A percentile compares a stretch with the other conserved stretches of the same genome.
phyloP scores from a whole-genome alignment of 2,113 vertebrate species.

The Mastomys natalensis region DNA sequence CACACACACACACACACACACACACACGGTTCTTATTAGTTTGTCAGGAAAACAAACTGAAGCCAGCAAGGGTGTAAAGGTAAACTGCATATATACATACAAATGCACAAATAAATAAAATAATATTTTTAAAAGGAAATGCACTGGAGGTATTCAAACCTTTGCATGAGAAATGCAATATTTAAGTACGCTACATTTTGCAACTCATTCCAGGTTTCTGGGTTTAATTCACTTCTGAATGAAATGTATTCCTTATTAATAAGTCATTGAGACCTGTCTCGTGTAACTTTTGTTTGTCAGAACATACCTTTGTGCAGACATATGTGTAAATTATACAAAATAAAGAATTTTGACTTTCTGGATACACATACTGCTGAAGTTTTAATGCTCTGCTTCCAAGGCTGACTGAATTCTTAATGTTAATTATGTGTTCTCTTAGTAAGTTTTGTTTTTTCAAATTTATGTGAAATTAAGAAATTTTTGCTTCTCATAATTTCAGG shows the following conservation, averaged over 20 bases:
- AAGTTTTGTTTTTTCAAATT: not conserved
- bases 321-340: not conserved
- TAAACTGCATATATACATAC: not conserved
- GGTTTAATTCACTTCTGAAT: not conserved
- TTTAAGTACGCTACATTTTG: accelerated
- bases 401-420: not conserved
- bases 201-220: not conserved
- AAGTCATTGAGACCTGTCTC: not conserved
- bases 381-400: not conserved
- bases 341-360: not conserved
- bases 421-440: not conserved
- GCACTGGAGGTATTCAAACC: not conserved
- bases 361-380: not conserved
- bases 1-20: too few species aligned
- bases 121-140: not conserved
- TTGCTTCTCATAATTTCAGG: not conserved
- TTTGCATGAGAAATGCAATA: not conserved
- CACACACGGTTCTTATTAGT: too few species aligned
- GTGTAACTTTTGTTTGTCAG: not conserved
- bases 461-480: not conserved
- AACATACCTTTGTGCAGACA: not conserved
- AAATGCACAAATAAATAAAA: not conserved
- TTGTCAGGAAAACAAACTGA: too few species aligned
- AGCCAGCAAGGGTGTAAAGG: not conserved
- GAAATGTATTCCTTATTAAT: not conserved